Conservation (phyloP, 2,797 vertebrate species). For the Echiichthys vipera region DNA sequence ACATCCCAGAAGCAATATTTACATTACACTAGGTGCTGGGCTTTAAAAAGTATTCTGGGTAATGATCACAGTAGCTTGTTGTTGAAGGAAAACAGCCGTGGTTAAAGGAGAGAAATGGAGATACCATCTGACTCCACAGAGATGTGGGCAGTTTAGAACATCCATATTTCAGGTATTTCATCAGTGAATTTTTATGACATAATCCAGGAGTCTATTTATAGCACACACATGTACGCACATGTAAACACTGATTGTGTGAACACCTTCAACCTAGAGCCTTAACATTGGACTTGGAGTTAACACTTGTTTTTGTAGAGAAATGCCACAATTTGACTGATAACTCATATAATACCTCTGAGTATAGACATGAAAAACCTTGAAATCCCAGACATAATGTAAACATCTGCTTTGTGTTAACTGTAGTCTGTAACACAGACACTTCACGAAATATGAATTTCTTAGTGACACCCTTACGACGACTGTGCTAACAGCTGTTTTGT, state of each 20-base stretch:
- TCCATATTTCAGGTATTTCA: background rate
- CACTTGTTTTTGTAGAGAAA: constrained; percentile 14
- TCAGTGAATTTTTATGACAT: background rate
- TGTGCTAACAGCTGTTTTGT: constrained; percentile 1
- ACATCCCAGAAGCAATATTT: constrained; percentile 68
- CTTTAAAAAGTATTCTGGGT: constrained; percentile 46
- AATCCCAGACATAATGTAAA: constrained; percentile 69
- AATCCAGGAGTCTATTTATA: constrained; percentile 2
- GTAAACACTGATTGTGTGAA: constrained; percentile 15
- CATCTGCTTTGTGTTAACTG: constrained; percentile 53
- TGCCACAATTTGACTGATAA: constrained; percentile 19
- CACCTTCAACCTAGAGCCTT: background rate
- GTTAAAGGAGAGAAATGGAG: constrained; percentile 5
- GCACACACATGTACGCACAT: background rate
- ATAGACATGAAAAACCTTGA: constrained; percentile 39
- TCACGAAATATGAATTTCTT: constrained; percentile 12
- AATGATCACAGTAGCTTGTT: constrained; percentile 35
- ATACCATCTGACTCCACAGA: background rate
- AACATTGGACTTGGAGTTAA: constrained; percentile 30
- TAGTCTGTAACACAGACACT: constrained; percentile 35
- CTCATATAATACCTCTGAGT: constrained; percentile 12
- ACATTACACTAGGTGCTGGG: constrained; percentile 49
- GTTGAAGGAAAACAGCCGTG: background rate
- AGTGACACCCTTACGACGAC: constrained; percentile 13
- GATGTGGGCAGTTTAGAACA: background rate